These are phyloP conservation scores for Gryon sp. DNA, from an alignment of 1,140 invertebrate genomes.

Conservation along the genomic window DNA sequence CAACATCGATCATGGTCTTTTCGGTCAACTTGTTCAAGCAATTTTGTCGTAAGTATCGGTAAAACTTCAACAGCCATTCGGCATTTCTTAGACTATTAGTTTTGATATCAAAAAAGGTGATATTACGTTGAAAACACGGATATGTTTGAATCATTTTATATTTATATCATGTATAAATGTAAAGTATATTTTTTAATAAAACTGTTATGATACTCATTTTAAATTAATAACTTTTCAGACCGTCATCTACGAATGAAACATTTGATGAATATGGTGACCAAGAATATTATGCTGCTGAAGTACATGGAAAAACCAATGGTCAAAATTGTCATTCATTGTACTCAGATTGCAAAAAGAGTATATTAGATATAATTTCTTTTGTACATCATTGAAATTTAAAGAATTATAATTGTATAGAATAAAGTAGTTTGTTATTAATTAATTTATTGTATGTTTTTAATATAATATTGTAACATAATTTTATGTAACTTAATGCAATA, in stretches of 20 bases:
- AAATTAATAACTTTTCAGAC: slow-evolving; percentile 69
- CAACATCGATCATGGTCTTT: slow-evolving; percentile 73
- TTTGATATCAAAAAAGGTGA: no score
- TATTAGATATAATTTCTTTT: slow-evolving; percentile 75
- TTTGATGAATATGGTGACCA: slow-evolving; percentile 74
- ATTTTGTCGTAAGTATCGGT: slow-evolving; percentile 75
- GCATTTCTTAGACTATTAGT: background rate
- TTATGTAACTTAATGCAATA: no score
- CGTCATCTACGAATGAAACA: slow-evolving; percentile 74
- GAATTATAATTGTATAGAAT: background rate
- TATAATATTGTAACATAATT: no score
- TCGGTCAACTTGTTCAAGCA: slow-evolving; percentile 77
- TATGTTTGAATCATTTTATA: no score
- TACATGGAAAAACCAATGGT: slow-evolving; percentile 69
- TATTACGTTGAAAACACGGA: no score
- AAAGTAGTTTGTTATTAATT: no score
- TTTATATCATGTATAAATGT: no score
- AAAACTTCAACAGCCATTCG: slow-evolving; percentile 10
- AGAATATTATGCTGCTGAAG: slow-evolving; percentile 76
- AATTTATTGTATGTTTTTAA: no score
- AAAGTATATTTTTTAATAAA: no score
- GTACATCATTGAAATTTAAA: slow-evolving; percentile 22
- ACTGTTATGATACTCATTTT: no score
- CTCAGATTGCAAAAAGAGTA: slow-evolving; percentile 74
- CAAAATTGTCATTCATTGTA: slow-evolving; percentile 77